Base-by-base conservation (phyloP, 2,797 vertebrate genomes). In the Echiichthys vipera region DNA sequence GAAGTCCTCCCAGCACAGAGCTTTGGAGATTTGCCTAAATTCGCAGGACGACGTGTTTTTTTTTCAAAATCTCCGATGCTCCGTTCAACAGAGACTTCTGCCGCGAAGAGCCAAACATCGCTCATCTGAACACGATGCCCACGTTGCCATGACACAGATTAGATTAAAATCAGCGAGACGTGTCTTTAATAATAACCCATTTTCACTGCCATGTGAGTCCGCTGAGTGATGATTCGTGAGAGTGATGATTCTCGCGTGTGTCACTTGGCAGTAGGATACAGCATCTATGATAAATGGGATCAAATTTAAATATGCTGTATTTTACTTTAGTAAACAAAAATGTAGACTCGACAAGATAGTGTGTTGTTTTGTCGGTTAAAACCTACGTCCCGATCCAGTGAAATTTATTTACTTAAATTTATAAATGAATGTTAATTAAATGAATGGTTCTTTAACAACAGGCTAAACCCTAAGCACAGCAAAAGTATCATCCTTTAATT, bases 401-500 rank as follows among this genome's bases (percentile, higher is more conserved):
- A 46, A 36, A 47, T n/a, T n/a, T 7, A 42, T 65, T 61, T n/a
- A 43, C 32, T 47, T 64, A n/a, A n/a, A n/a, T n/a, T n/a, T n/a
- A n/a, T n/a, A n/a, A n/a, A n/a, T n/a, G n/a, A n/a, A n/a, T n/a
- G 17, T 4, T 34, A 55, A 71, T 11, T 40, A 11, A 55, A 71
- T 11, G 36, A 11, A 32, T 8, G 14, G 1, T 32, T 65, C 32
- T 25, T 0, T 65, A 34, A 63, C 24, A 1, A 56, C 22, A 18
- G 22, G 8, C 17, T 17, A 29, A 30, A 22, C 25, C 53, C 49
- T 53, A 5, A 34, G 46, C 47, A 51, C 25, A 51, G 27, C 5
- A 1, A 71, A 76, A 32, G 36, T 29, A 15, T 32, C 29, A 42
- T 43, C 64, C 29, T 32, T 51, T 65, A 49, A 56, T 74, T 66